Base-by-base conservation (phyloP, 2,888 invertebrate genomes). In the Saturnia japonica region DNA sequence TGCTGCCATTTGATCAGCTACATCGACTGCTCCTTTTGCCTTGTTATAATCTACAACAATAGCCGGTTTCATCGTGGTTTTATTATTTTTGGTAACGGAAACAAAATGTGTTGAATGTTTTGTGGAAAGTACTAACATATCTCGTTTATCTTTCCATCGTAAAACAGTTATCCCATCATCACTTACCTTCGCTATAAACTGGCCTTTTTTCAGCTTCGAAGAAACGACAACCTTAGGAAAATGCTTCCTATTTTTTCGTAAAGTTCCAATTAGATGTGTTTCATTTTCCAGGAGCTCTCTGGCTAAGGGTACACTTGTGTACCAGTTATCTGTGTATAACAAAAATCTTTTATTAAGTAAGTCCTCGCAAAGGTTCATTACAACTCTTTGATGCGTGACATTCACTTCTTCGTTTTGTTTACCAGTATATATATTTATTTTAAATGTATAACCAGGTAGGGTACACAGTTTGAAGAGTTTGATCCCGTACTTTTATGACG, bases 191-290 rank as follows among this genome's bases (percentile, higher is more conserved):
- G 73, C 71, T 22, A 22, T 40, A 40, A 57, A 68, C 47, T 73
- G 54, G 11, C 68, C 70, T 62, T 22, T 47, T 42, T 72, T 64
- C 42, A 70, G 54, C 16, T 73, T 70, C 7, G 67, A 14, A 47
- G 16, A 16, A n/a, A 68, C 45, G 25, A 73, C 68, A 43, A 16
- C 40, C 51, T 71, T 40, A 43, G 69, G 73, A 34, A 73, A 45
- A 51, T 47, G 28, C 43, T 51, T 51, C 45, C 73, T 69, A 68
- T 73, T 78, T 72, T 75, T 76, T 67, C 74, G 70, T 64, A 85
- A 72, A 68, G 82, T 84, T 45, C 82, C 83, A 70, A 80, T 47
- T 47, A 47, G 47, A 76, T 83, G 78, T 25, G 80, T 82, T 70
- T 80, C 73, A 72, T 77, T 74, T 40, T 73, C 69, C 70, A 82